A percentile compares a stretch with the other conserved stretches of the same genome.
phyloP scores from a whole-genome alignment of 2,113 vertebrate species.

The rabbit (Oryctolagus cuniculus) region mOryCun1.1 NC_091432.1:88722001-88722500 shows the following conservation, averaged over 20 bases:
- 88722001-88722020: conserved; percentile 53
- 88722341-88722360: conserved; percentile 61
- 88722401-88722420: neutral
- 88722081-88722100: conserved; percentile 72
- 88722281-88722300: conserved; percentile 71
- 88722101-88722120: conserved; percentile 81
- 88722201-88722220: conserved; percentile 78
- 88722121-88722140: conserved; percentile 85
- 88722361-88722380: conserved; percentile 24
- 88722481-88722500: neutral
- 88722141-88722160: conserved; percentile 86
- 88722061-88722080: conserved; percentile 79
- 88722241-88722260: conserved; percentile 79
- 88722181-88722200: conserved; percentile 75
- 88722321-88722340: conserved; percentile 55
- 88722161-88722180: conserved; percentile 70
- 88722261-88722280: conserved; percentile 82
- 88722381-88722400: conserved; percentile 15
- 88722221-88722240: conserved; percentile 71
- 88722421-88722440: neutral
- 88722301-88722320: conserved; percentile 78
- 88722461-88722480: neutral
- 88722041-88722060: conserved; percentile 65
- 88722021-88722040: conserved; percentile 66
- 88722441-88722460: neutral